Evolutionary conservation across 1,140 invertebrate species (phyloP).

Genomic region (Diorhabda sublineata): DNA sequence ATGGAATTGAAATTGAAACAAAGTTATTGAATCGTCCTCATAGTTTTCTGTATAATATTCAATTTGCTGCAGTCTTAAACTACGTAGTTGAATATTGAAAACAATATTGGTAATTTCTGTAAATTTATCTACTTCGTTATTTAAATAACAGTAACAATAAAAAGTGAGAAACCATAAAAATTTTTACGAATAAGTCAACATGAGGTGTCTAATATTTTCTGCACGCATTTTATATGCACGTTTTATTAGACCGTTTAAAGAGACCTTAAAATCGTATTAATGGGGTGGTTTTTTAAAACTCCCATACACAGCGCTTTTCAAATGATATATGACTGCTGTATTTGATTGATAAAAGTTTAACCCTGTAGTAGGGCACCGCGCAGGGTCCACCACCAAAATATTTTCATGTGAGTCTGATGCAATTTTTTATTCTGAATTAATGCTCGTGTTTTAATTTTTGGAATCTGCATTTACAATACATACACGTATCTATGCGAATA

Average conservation of each 20-base stretch:
- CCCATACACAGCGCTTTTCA: conserved; percentile 16
- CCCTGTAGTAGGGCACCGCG: conserved; percentile 6
- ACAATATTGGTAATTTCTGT: neutral
- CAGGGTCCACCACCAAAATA: conserved; percentile 7
- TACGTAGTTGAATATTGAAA: neutral
- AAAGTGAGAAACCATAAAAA: neutral
- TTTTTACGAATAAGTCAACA: neutral
- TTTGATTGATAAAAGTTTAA: conserved; percentile 22
- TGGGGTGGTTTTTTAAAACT: conserved; percentile 16
- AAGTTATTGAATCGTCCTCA: too few relatives aligned
- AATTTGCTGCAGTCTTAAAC: too few relatives aligned
- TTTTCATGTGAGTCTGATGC: conserved; percentile 10
- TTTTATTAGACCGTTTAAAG: conserved; percentile 13
- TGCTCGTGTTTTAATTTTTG: conserved; percentile 3
- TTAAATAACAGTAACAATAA: neutral
- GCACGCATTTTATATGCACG: conserved; percentile 12
- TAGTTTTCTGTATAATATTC: too few relatives aligned
- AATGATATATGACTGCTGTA: conserved; percentile 18
- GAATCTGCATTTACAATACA: conserved; percentile 4
- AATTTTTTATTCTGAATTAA: conserved; percentile 10
- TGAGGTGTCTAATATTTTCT: neutral
- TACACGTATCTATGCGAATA: neutral
- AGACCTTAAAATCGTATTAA: conserved; percentile 20
- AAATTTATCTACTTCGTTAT: neutral
- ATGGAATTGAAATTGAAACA: too few relatives aligned